Conservation (phyloP, 2,888 invertebrate species). For the Drosophila rellima region DNA sequence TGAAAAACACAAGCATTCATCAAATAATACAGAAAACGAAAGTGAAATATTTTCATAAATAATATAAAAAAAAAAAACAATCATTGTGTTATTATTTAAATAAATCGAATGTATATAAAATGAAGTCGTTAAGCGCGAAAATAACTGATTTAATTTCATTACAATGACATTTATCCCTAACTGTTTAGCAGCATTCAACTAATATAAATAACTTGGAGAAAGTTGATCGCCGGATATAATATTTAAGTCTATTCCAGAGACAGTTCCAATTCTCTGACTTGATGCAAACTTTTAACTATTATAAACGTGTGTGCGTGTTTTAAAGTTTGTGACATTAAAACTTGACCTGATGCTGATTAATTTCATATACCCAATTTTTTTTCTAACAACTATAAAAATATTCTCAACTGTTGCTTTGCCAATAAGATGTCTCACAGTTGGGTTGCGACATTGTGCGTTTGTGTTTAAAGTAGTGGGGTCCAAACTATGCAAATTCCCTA, state of each 20-base stretch:
- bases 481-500: too few relatives aligned
- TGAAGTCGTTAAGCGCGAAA: conserved; percentile 49
- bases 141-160: conserved; percentile 48
- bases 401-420: neutral
- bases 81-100: conserved; percentile 83
- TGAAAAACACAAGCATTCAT: conserved; percentile 47
- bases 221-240: neutral
- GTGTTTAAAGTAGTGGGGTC: conserved; percentile 15
- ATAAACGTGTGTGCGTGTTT: neutral
- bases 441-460: conserved; percentile 39
- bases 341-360: neutral
- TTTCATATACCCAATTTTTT: too few relatives aligned
- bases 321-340: neutral
- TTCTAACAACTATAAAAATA: too few relatives aligned
- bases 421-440: neutral
- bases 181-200: conserved; percentile 9
- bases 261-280: neutral
- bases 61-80: conserved; percentile 58
- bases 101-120: conserved; percentile 76
- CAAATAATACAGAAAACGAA: conserved; percentile 50
- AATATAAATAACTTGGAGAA: neutral
- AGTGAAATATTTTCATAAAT: conserved; percentile 82
- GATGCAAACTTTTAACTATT: neutral
- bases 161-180: neutral
- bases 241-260: too few relatives aligned